Evolutionary conservation across 2,888 invertebrate genomes (phyloP), one percentile per base, ranked within the genome.

Genomic region (Caenorhabditis sp.): DNA sequence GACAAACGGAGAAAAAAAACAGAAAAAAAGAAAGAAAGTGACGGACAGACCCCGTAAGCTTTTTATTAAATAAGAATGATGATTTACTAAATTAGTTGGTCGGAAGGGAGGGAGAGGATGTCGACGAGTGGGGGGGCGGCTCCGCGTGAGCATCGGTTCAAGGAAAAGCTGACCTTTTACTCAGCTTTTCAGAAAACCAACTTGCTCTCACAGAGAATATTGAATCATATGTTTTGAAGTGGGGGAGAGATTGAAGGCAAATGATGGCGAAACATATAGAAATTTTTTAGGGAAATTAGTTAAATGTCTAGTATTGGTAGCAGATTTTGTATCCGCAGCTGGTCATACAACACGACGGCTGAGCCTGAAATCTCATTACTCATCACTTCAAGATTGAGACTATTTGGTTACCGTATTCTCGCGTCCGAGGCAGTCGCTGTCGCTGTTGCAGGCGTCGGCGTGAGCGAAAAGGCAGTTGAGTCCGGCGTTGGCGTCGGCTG

Each of bases 341-440:
- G 26, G 87, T 87, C 87, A 88, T 87, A 68, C 87, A 88, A 70
- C 87, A 88, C 1, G 85, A 84, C n/a, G 87, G 87, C 68, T 87
- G 85, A 39, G 74, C 66, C 78, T 78, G 73, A 5, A 77, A 72
- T 43, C 3, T 30, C 13, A 13, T 3, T 17, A n/a, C n/a, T n/a
- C n/a, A n/a, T 37, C 9, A 11, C 3, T 26, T 20, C 13, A 2
- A 6, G 24, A 43, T n/a, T 27, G 8, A 5, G 15, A 1, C n/a
- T 2, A 3, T n/a, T 7, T 8, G 11, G 68, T 55, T 56, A 82
- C 82, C 11, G 82, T 82, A 45, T 83, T 83, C 59, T 82, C 83
- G 35, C 83, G 70, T 27, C 83, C 82, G n/a, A 83, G 59, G 58
- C 86, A 85, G 58, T 87, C 87, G 8, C 80, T 66, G 70, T 87